Conservation (phyloP, 2,888 invertebrate species). For the Capitulum mitella region DNA sequence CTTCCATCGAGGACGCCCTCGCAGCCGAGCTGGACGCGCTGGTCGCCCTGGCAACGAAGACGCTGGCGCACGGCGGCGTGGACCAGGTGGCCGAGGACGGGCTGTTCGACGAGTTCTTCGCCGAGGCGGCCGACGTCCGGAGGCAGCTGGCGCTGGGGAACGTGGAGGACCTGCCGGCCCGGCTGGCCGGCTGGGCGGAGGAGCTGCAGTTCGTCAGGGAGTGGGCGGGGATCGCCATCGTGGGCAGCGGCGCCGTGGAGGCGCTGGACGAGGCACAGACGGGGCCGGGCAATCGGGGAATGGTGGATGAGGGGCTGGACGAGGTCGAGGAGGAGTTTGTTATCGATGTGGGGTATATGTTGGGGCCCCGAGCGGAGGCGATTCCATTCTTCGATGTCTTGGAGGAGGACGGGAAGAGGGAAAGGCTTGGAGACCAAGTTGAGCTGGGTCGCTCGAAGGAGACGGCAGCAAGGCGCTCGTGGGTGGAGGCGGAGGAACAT, state of each 20-base stretch:
- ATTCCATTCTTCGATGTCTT: neutral
- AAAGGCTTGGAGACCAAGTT: neutral
- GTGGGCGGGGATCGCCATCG: neutral
- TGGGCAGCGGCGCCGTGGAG: neutral
- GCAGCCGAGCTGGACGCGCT: neutral
- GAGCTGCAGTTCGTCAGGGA: conserved; percentile 13
- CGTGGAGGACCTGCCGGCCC: neutral
- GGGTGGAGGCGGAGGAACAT: too few species aligned
- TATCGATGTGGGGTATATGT: neutral
- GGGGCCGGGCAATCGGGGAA: neutral
- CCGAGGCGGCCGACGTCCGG: neutral
- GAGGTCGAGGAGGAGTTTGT: neutral
- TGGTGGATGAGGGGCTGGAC: neutral
- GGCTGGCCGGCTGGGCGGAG: neutral
- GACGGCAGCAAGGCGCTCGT: too few species aligned
- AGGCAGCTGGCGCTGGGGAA: neutral
- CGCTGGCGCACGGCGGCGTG: neutral
- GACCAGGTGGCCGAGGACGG: neutral
- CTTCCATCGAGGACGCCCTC: too few species aligned
- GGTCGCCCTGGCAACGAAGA: neutral
- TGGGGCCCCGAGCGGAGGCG: neutral
- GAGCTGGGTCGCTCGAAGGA: too few species aligned
- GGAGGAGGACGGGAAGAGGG: neutral
- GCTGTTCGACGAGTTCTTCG: neutral
- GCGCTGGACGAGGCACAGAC: neutral